Evolutionary conservation across 2,888 invertebrate genomes (phyloP), one percentile per base, ranked within the genome.

Genomic region (Phyllotreta cruciferae): DNA sequence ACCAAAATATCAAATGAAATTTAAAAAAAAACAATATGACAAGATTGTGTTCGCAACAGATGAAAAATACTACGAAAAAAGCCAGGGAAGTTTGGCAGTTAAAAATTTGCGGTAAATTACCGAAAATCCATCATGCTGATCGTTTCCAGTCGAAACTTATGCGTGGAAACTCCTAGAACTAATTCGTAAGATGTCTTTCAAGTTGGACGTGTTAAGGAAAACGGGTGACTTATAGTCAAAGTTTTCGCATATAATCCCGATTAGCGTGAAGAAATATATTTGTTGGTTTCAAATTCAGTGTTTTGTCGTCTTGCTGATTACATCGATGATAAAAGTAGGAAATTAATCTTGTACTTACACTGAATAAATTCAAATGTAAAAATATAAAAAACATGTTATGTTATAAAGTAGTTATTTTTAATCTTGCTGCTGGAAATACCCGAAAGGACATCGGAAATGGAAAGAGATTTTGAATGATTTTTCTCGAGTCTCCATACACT

Each of bases 141-240:
- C 24, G 24, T 64, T 64, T 65, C 38, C 50, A 38, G 62, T 56
- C 60, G 37, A 57, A 61, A 63, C 58, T 64, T 66, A 64, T 63
- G 64, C 64, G 58, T 63, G 61, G 52, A 63, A 60, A 39, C 13
- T 55, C 45, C 37, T 54, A 37, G 54, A 68, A 68, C 66, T 66
- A 66, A 64, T 64, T 68, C 64, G 64, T 61, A 64, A 64, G 66
- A 66, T 66, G 66, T 68, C 64, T 63, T 65, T 70, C 64, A 41
- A 67, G 61, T 63, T 61, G 56, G 64, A 67, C 64, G 56, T 60
- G 60, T 62, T 62, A 52, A 56, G 41, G 62, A 47, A 55, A 63
- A 61, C 63, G 47, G 60, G 62, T 67, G 65, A 67, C 67, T 67
- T 65, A 67, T 64, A 64, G 60, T 35, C 9, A 49, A 65, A 67